Base-by-base conservation (phyloP, 30 jellyfish, hydroid and myxozoan species). In the Haliclystus octoradiatus region DNA sequence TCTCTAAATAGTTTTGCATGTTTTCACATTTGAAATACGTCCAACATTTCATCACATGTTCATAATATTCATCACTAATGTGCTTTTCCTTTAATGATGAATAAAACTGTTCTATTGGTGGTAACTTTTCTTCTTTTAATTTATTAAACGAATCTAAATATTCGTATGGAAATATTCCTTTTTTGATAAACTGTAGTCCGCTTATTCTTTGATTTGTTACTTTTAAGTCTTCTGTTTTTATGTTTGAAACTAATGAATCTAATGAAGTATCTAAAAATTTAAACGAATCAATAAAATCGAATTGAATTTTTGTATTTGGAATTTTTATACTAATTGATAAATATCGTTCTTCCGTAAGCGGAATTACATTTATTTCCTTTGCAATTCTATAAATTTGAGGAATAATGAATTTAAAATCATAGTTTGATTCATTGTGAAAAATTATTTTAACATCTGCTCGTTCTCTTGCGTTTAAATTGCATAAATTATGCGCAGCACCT, bases 91-190 rank as follows among this genome's bases (percentile, higher is more conserved):
- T 13, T 47, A 47, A 47, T 9, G 15, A 9, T 47, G 60, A 47
- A 47, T 47, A 47, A 47, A 47, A 47, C n/a, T 47, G 13, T 9
- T 47, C 60, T 47, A 47, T 47, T 47, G 60, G 60, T 47, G 60
- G 60, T 47, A 47, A 47, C n/a, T 47, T 13, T 9, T 13, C n/a
- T 47, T 47, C 60, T 9, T 47, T 47, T 13, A 47, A 47, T n/a
- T n/a, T 47, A 47, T 47, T n/a, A n/a, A 47, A 47, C 13, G 60
- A 47, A 47, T 47, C 60, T n/a, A 47, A 9, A 47, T 9, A 47
- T 47, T 47, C 60, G n/a, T 47, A 47, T 47, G 60, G 60, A 47
- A 47, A 47, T 47, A 47, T n/a, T 9, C 60, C 60, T 47, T 47
- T 47, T 47, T 47, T 13, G 15, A 9, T 13, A 13, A 47, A n/a